phyloP scores from a whole-genome alignment of 2,797 vertebrate species.

The Chiroxiphia lanceolata region DNA sequence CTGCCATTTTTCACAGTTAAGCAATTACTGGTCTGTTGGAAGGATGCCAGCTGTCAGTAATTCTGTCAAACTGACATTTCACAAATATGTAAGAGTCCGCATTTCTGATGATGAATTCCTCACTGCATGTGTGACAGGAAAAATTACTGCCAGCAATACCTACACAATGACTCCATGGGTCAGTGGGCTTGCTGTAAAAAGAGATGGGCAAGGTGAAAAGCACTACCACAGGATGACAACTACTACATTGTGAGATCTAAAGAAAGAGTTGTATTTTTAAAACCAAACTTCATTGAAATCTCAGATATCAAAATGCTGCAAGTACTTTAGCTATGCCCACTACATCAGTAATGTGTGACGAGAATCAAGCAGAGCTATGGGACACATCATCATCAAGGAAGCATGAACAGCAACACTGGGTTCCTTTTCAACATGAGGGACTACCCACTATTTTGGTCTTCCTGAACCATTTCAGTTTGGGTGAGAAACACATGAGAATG shows the following conservation, averaged over 20 bases:
- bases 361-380: background rate
- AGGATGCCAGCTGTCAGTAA: conserved; percentile 24
- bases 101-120: conserved; percentile 59
- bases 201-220: background rate
- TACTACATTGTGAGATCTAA: background rate
- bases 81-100: background rate
- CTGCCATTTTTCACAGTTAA: conserved; percentile 52
- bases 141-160: conserved; percentile 51
- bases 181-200: background rate
- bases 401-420: background rate
- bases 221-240: background rate
- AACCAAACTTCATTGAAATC: background rate
- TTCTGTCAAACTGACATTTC: conserved; percentile 38
- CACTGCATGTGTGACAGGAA: conserved; percentile 1
- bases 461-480: background rate
- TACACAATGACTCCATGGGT: background rate
- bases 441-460: background rate
- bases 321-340: background rate
- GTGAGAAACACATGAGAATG: background rate
- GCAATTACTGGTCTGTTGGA: conserved; percentile 42
- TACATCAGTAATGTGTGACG: background rate
- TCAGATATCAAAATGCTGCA: background rate
- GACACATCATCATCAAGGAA: background rate
- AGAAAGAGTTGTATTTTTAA: background rate
- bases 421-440: background rate